phyloP scores from a whole-genome alignment of 2,113 vertebrate species.

The Pygoscelis antarcticus region DNA sequence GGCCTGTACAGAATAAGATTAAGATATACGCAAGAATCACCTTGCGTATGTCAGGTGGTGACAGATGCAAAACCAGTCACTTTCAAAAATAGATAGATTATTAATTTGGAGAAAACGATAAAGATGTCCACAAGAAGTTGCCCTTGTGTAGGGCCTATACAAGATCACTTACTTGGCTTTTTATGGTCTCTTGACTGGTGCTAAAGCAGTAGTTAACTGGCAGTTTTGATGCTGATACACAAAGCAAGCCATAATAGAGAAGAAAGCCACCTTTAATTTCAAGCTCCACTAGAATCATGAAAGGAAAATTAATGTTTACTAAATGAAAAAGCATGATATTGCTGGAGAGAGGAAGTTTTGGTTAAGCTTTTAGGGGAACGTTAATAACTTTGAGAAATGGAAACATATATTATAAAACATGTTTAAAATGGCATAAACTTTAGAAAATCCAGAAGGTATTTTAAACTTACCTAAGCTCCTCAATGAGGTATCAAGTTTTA shows the following conservation, averaged over 20 bases:
- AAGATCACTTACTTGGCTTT: background rate
- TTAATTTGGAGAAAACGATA: background rate
- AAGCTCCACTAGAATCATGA: conserved; percentile 51
- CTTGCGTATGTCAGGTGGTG: background rate
- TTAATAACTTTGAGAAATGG: conserved; percentile 16
- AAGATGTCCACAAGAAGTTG: background rate
- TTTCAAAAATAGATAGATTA: background rate
- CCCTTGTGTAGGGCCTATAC: background rate
- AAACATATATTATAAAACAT: background rate
- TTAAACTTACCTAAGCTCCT: background rate
- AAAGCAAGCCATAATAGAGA: background rate
- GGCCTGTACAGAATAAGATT: background rate
- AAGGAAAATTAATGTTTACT: conserved; percentile 59
- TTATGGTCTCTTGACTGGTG: background rate
- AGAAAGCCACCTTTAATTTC: conserved; percentile 58
- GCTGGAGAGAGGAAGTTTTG: conserved; percentile 7
- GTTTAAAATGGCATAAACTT: background rate
- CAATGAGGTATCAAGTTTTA: background rate
- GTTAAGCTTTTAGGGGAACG: conserved; percentile 1
- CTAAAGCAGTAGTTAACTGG: background rate
- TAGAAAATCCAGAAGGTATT: background rate
- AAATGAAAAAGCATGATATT: conserved; percentile 18
- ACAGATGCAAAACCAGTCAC: background rate
- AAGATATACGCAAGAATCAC: too few species aligned
- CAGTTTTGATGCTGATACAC: background rate